phyloP scores from a whole-genome alignment of 2,113 vertebrate species.

The Pteropus alecto region DNA sequence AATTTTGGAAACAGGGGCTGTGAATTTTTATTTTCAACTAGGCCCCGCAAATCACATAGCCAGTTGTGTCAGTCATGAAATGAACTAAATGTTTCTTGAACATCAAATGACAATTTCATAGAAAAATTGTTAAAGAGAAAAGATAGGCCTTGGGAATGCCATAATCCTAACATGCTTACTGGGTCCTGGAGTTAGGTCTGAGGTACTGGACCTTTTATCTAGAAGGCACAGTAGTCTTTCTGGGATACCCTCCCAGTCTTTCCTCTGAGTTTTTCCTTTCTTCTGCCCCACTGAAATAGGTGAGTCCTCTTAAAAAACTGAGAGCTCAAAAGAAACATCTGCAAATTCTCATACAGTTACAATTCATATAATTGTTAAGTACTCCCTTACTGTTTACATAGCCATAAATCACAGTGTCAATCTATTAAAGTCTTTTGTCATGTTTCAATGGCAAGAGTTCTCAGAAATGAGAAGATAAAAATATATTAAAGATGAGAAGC shows the following conservation, averaged over 20 bases:
- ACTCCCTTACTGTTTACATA: not conserved
- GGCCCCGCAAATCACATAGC: not conserved
- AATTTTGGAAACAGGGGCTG: not conserved
- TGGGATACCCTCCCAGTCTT: not conserved
- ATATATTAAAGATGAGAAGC: not conserved
- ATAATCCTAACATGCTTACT: not conserved
- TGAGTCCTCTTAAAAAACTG: not conserved
- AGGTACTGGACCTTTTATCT: not conserved
- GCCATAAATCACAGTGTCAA: not conserved
- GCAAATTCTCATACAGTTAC: not conserved
- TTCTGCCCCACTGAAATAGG: not conserved
- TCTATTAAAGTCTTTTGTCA: not conserved
- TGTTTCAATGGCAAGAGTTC: conserved; percentile 17
- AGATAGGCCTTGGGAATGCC: not conserved
- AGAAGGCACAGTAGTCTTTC: not conserved
- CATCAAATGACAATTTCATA: conserved; percentile 20
- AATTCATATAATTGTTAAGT: not conserved
- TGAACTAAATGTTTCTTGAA: conserved; percentile 13
- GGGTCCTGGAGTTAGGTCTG: not conserved
- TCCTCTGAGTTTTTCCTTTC: not conserved
- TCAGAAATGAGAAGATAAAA: conserved; percentile 1
- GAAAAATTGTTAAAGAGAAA: conserved; percentile 17
- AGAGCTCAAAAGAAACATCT: not conserved
- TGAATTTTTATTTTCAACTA: conserved; percentile 11
- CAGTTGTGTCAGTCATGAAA: not conserved